Evolutionary conservation across 35 echinoderm and acorn worm species (phyloP).

Genomic region (Acanthaster planci): DNA sequence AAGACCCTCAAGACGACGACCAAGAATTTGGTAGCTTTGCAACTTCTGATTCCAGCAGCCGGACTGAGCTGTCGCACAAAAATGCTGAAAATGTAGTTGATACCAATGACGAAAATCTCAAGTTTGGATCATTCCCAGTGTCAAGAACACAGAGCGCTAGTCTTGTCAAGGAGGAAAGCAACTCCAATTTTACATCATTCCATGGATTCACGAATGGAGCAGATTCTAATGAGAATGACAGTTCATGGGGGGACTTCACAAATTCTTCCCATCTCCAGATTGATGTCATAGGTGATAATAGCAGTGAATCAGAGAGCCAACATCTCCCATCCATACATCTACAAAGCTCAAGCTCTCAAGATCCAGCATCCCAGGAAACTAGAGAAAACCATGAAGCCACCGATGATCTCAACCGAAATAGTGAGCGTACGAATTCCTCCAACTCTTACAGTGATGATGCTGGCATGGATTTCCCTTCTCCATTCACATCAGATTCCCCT

Average conservation of each 20-base stretch:
- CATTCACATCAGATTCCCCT: conserved; percentile 1
- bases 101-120: background rate
- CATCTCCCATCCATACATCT: background rate
- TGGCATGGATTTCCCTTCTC: background rate
- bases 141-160: background rate
- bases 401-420: background rate
- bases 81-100: background rate
- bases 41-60: background rate
- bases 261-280: background rate
- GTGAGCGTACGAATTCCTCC: background rate
- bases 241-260: background rate
- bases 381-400: background rate
- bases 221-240: background rate
- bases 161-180: background rate
- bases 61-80: background rate
- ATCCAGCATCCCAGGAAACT: background rate
- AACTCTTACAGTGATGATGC: conserved; percentile 12
- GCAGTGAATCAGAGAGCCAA: conserved; percentile 1
- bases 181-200: background rate
- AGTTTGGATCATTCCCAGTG: background rate
- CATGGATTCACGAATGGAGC: background rate
- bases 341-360: background rate
- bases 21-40: conserved; percentile 3
- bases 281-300: background rate
- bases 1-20: conserved; percentile 22